Base-by-base conservation (phyloP, 2,888 invertebrate species). In the Idaea biselata region DNA sequence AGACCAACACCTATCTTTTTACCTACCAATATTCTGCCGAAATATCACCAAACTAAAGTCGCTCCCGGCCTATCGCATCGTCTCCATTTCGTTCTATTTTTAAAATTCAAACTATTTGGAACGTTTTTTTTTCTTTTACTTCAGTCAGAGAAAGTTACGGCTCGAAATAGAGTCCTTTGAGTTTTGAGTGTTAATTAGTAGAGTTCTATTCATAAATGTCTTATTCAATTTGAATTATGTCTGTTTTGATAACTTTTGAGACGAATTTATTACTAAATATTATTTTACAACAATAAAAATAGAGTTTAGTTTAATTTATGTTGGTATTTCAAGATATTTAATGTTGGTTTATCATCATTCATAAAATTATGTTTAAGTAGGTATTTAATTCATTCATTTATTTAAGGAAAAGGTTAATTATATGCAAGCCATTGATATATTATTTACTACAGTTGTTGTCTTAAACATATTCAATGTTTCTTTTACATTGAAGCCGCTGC, bases 81-180 rank as follows among this genome's bases (percentile, higher is more conserved):
- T 5, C 25, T 25, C 5, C 25, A 60, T 59, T 60, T 25, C 59
- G 66, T 70, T 70, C 70, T 68, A 70, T 68, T 70, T 70, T 66
- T 63, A 66, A 70, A 67, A 67, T 64, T 65, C 2, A 44, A 44
- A 44, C 44, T 63, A 60, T 67, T 68, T 70, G 61, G 60, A 60
- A 62, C 60, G 61, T 18, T 59, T 58, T 25, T 60, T 63, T 61
- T 44, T 55, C 2, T 44, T 25, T 59, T 56, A 61, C 58, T 32
- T 60, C 63, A 14, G 44, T 44, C 44, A 44, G 11, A 44, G 44
- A 44, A 44, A 44, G 44, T 44, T 44, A 44, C 44, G 44, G 44
- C 44, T 44, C 11, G 7, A 44, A 44, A 44, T 44, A 44, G 11
- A 44, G 44, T 44, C 44, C 14, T 44, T 44, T 44, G 44, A 11